Evolutionary conservation across 2,888 invertebrate genomes (phyloP).

Genomic region (Arge pagana): DNA sequence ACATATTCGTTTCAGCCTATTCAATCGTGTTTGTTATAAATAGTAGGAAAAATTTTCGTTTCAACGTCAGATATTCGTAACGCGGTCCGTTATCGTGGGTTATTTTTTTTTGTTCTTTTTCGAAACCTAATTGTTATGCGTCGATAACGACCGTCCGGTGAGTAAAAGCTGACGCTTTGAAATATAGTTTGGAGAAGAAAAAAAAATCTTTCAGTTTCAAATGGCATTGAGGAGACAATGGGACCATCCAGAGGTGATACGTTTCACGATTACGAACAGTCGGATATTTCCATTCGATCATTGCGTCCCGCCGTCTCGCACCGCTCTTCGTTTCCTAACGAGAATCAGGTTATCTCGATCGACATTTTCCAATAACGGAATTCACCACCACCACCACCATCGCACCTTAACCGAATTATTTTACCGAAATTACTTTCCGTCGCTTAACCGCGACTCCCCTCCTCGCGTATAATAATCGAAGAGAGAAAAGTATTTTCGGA

Average conservation of each 20-base stretch:
- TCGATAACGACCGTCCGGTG: slow-evolving; percentile 12
- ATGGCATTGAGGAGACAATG: slow-evolving; percentile 19
- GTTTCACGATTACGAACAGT: background rate
- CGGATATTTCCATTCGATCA: background rate
- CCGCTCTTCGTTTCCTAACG: background rate
- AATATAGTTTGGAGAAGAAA: background rate
- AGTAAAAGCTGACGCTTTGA: slow-evolving; percentile 9
- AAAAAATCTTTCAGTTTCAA: slow-evolving; percentile 11
- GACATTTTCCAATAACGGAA: slow-evolving; percentile 12
- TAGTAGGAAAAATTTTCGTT: too few species aligned
- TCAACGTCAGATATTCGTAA: too few species aligned
- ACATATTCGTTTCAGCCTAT: too few species aligned
- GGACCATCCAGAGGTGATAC: background rate
- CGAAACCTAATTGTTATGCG: slow-evolving; percentile 18
- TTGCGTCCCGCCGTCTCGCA: background rate
- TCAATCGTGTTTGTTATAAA: too few species aligned
- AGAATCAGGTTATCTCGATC: slow-evolving; percentile 2
- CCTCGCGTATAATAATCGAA: too few species aligned
- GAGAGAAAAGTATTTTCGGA: too few species aligned
- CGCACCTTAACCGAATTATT: background rate
- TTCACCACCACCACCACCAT: slow-evolving; percentile 8
- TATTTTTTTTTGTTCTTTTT: too few species aligned
- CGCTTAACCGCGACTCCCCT: too few species aligned
- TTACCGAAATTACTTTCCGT: too few species aligned
- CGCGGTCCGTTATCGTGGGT: too few species aligned